Evolutionary conservation across 2,797 vertebrate species (phyloP), one percentile per base, ranked within the genome.

Genomic region (Neosalanx taihuensis): DNA sequence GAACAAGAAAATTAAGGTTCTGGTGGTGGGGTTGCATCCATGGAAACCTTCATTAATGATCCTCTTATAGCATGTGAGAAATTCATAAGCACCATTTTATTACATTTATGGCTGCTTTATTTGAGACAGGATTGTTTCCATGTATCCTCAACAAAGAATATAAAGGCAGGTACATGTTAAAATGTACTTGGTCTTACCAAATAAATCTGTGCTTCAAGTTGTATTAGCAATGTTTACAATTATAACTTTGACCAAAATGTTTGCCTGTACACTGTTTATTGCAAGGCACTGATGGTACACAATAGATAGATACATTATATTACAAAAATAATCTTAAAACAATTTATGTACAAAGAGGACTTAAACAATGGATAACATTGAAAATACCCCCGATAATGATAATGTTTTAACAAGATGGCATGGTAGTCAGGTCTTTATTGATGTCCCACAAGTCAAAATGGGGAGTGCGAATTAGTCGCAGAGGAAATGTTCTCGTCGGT

Each of bases 261-360:
- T 56, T 74, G 68, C 62, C 76, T 76, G 74, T 80, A 80, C 80
- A 84, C 67, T 9, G 72, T 84, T 84, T 84, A 84, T 81, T 84
- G 72, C 29, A 80, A 78, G 69, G 65, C 58, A 73, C 71, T 73
- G 67, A 57, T 69, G 53, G 71, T 75, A 74, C 60, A 72, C 71
- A 74, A 57, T 70, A 69, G 58, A 63, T 69, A 20, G 46, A 67
- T 57, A 60, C 37, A 70, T 71, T 64, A 68, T 70, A 58, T 76
- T 76, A 76, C 72, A 80, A 80, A 79, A 80, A 78, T 71, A 75
- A 53, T 73, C 68, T 75, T 66, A 51, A 63, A 18, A 61, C 4
- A 26, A 69, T 35, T n/a, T 78, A 76, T 78, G 61, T 81, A 78
- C 77, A 81, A 51, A 70, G 60, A 51, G 41, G 60, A 70, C 49